These are phyloP conservation scores for Catocala fraxini DNA, from an alignment of 2,888 invertebrate species.

Conservation along the genomic window DNA sequence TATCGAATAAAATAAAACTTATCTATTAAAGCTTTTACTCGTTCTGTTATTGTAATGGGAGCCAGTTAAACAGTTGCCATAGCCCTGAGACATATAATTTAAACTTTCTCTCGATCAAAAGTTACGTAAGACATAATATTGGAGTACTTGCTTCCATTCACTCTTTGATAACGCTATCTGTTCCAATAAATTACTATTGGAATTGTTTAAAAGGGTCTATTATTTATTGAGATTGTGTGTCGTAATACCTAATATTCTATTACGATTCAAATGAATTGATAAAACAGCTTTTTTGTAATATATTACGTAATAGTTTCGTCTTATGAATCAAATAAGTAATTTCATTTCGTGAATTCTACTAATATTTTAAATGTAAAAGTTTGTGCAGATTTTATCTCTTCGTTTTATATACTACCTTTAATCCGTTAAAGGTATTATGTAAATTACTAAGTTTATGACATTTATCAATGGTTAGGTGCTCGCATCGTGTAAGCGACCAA, in stretches of 20 bases:
- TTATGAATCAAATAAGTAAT: too few relatives aligned
- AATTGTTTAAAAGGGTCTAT: conserved; percentile 21
- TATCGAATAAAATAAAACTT: conserved; percentile 10
- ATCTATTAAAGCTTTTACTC: conserved; percentile 30
- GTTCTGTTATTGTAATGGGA: conserved; percentile 30
- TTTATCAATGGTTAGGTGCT: too few relatives aligned
- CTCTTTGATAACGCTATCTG: conserved; percentile 42
- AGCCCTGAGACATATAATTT: conserved; percentile 36
- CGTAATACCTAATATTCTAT: conserved; percentile 17
- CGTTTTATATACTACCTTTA: too few relatives aligned
- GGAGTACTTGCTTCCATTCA: conserved; percentile 26
- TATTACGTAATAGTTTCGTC: too few relatives aligned
- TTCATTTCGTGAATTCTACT: too few relatives aligned
- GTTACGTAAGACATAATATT: conserved; percentile 40
- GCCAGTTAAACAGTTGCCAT: conserved; percentile 29
- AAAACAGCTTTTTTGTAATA: too few relatives aligned
- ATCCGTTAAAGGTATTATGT: too few relatives aligned
- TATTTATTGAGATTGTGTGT: conserved; percentile 23
- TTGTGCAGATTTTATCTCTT: too few relatives aligned
- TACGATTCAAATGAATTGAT: too few relatives aligned
- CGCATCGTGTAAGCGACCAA: too few relatives aligned
- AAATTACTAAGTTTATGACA: too few relatives aligned
- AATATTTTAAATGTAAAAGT: too few relatives aligned
- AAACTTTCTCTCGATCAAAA: conserved; percentile 51
- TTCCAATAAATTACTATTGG: conserved; percentile 30